Evolutionary conservation across 2,797 vertebrate genomes (phyloP).

Genomic region (Xerus rutilus): DNA sequence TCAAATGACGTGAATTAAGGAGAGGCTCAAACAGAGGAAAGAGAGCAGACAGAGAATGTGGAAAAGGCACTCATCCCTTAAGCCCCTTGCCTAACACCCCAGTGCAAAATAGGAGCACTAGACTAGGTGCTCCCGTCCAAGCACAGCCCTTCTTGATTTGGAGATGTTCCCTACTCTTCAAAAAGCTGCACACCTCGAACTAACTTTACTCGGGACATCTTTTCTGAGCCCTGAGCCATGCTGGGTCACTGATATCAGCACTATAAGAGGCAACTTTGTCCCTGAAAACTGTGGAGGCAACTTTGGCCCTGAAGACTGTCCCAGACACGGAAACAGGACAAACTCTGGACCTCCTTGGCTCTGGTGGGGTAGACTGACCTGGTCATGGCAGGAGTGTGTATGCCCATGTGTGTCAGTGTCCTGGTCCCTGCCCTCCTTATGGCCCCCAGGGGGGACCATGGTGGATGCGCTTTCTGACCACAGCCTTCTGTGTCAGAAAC

Average conservation of each 20-base stretch:
- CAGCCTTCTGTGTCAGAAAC: slow-evolving; percentile 53
- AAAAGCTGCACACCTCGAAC: neutral
- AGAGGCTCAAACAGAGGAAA: neutral
- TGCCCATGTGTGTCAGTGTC: neutral
- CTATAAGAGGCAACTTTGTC: neutral
- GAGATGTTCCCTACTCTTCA: neutral
- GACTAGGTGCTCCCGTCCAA: neutral
- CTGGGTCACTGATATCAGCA: neutral
- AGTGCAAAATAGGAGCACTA: neutral
- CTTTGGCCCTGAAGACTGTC: neutral
- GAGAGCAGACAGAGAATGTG: neutral
- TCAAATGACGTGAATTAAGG: neutral
- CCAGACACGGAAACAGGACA: neutral
- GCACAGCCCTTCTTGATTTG: neutral
- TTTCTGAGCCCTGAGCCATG: neutral
- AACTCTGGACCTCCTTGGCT: neutral
- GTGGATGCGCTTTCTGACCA: neutral
- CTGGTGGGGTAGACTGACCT: slow-evolving; percentile 24
- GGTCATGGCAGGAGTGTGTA: neutral
- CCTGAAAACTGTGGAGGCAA: neutral
- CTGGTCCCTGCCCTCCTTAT: neutral
- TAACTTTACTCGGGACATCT: neutral
- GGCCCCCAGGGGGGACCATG: neutral
- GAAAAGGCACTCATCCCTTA: neutral
- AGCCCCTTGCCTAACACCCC: neutral